Conservation (phyloP, 2,888 invertebrate species). For the Eucera pruinosa region DNA sequence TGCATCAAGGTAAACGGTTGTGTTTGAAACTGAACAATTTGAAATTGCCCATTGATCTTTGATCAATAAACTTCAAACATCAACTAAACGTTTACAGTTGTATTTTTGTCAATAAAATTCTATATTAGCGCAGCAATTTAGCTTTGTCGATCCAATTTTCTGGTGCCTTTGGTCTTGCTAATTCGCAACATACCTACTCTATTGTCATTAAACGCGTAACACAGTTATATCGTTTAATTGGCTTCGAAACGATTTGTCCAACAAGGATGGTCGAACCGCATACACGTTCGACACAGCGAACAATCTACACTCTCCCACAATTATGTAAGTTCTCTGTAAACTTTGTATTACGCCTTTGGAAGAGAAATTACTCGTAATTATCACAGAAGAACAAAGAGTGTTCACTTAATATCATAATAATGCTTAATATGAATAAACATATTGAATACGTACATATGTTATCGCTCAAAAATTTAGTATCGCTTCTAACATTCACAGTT, state of each 20-base stretch:
- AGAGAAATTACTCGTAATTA: too few species aligned
- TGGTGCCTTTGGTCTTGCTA: background rate
- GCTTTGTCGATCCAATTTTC: slow-evolving; percentile 9
- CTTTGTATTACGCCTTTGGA: slow-evolving; percentile 12
- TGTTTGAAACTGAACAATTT: background rate
- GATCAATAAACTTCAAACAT: background rate
- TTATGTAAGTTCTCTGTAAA: slow-evolving; percentile 9
- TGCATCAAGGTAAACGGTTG: background rate
- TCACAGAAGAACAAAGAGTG: too few species aligned
- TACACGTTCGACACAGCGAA: too few species aligned
- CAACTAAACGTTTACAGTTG: background rate
- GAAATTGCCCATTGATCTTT: background rate
- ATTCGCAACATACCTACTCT: background rate
- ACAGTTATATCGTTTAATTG: slow-evolving; percentile 10
- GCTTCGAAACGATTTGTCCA: slow-evolving; percentile 13
- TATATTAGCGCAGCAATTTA: background rate
- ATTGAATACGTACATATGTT: too few species aligned
- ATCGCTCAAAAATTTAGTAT: too few species aligned
- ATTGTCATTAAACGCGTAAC: slow-evolving; percentile 6
- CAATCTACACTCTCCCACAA: background rate
- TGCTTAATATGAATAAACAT: too few species aligned
- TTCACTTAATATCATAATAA: too few species aligned
- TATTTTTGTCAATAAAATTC: background rate
- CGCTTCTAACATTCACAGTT: too few species aligned
- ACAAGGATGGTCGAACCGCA: background rate